phyloP scores from a whole-genome alignment of 2,888 invertebrate species.

The Diaperis boleti region DNA sequence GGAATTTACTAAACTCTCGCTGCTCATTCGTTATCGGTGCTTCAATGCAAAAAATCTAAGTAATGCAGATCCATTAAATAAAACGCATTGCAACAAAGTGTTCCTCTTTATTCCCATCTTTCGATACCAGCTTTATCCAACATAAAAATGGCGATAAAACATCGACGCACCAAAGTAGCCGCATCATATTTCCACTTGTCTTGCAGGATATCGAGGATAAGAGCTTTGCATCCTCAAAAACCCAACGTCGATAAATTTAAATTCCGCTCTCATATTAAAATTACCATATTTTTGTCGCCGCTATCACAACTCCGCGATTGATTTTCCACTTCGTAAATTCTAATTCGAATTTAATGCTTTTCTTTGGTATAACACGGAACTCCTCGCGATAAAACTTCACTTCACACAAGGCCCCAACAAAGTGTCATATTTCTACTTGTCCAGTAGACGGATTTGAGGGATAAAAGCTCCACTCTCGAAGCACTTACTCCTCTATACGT shows the following conservation, averaged over 20 bases:
- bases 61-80: no score
- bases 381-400: not conserved
- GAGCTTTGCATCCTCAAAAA: slow-evolving; percentile 8
- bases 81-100: no score
- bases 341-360: not conserved
- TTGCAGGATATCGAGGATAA: slow-evolving; percentile 13
- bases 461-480: not conserved
- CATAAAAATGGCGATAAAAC: slow-evolving; percentile 9
- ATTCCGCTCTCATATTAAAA: not conserved
- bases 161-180: slow-evolving; percentile 6
- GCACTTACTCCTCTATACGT: not conserved
- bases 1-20: no score
- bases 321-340: not conserved
- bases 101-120: no score
- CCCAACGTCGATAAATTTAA: slow-evolving; percentile 4
- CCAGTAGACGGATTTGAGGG: not conserved
- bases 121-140: no score
- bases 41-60: no score
- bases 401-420: not conserved
- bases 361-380: not conserved
- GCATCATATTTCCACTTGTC: slow-evolving; percentile 22
- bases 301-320: not conserved
- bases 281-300: not conserved
- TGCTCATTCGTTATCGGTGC: no score
- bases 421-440: not conserved